Evolutionary conservation across 1,140 invertebrate genomes (phyloP), one percentile per base, ranked within the genome.

Genomic region (Lordiphosa mommai): DNA sequence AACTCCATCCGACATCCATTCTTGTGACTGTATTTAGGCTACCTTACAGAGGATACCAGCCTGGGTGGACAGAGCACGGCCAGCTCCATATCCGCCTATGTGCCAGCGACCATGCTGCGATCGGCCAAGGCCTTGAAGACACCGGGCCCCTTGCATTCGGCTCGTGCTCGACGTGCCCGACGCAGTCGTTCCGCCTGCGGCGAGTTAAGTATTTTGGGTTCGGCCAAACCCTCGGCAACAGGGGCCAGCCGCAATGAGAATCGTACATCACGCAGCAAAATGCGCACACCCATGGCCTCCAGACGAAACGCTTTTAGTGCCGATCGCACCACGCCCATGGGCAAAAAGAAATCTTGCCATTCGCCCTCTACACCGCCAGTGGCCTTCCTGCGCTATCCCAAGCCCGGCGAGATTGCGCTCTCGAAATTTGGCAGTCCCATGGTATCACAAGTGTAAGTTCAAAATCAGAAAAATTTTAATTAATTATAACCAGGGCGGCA

Each of bases 361-460:
- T 77, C 92, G 3, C 89, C 90, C 2, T 90, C 91, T 17, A 90
- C 90, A 17, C 91, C 92, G 1, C 76, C 92, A 16, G 59, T 84
- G 72, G 90, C 91, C 46, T 80, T 92, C 17, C 58, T 93, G 27
- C 88, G 92, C 50, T 90, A 90, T 38, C 92, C 92, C 3, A 89
- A 91, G 46, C 88, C 90, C 48, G 92, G 92, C 23, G 92, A 93
- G 86, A 90, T 92, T 61, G 92, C 91, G 0, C 88, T 93, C 13
- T 93, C 92, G 27, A 91, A 92, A 86, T 89, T 89, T 59, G 92
- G 92, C 17, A 93, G 92, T 70, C 92, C 92, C 1, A 82, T 93
- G 1, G 87, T 92, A 43, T 90, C 92, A 0, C 82, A 88, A 30
- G 71, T 71, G 87, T 88, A 72, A 74, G 77, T 72, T 4, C 4